Percentiles rank a stretch among this genome's conserved stretches.
phyloP scores from a whole-genome alignment of 2,797 vertebrate species.

The Crocidura indochinensis region DNA sequence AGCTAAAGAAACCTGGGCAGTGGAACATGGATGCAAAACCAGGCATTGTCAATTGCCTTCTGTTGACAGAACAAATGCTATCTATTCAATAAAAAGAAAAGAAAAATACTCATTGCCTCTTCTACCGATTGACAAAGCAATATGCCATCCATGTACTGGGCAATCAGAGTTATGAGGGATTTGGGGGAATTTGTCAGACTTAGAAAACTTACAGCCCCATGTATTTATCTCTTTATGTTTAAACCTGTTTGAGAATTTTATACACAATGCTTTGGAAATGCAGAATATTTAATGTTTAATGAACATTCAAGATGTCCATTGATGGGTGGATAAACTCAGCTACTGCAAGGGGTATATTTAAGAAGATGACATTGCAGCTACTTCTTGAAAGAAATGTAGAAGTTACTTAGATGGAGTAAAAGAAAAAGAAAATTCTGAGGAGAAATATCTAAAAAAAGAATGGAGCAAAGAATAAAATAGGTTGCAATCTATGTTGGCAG shows the following conservation, averaged over 20 bases:
- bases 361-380: background rate
- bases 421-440: background rate
- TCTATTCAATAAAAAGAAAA: background rate
- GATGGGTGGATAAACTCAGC: background rate
- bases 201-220: background rate
- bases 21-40: background rate
- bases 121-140: too few relatives aligned
- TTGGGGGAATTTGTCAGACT: background rate
- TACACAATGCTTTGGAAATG: background rate
- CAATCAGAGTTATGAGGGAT: background rate
- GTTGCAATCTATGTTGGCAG: too few relatives aligned
- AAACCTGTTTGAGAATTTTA: background rate
- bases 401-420: slow-evolving; percentile 7
- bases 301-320: too few relatives aligned
- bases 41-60: background rate
- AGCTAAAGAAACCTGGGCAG: background rate
- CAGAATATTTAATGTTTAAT: background rate
- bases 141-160: background rate
- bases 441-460: background rate
- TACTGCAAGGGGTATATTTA: background rate
- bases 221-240: slow-evolving; percentile 41
- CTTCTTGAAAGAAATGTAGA: background rate
- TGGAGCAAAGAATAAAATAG: background rate
- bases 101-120: too few relatives aligned
- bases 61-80: too few relatives aligned